A percentile compares a stretch with the other conserved stretches of the same genome.
Conservation (phyloP, 2,113 vertebrate species). For the Neofelis nebulosa region DNA sequence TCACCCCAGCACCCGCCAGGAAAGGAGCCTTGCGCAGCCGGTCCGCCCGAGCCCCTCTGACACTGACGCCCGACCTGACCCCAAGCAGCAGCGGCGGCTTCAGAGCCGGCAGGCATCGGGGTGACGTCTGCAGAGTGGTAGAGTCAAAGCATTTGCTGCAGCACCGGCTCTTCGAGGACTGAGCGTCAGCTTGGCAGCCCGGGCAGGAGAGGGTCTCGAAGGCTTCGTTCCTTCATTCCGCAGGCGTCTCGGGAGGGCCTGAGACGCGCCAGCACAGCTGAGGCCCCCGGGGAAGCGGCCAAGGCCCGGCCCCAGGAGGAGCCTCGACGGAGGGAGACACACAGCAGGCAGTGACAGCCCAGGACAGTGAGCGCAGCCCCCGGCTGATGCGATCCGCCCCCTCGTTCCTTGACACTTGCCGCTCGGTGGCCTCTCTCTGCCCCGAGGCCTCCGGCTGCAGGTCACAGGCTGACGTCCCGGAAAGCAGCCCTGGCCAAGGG, state of each 20-base stretch:
- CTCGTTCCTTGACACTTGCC: background rate
- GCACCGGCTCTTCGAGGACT: background rate
- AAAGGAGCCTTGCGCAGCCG: background rate
- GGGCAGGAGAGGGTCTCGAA: background rate
- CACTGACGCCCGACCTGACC: rapidly evolving
- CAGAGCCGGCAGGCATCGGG: rapidly evolving
- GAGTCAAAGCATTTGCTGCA: background rate
- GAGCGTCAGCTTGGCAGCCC: background rate
- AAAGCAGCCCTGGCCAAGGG: background rate
- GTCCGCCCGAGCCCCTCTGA: rapidly evolving
- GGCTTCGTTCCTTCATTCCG: too few relatives aligned
- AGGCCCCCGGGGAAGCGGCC: background rate
- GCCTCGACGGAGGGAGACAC: background rate
- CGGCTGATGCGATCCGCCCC: background rate
- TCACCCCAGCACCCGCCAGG: background rate
- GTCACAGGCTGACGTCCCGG: background rate
- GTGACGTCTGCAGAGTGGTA: background rate
- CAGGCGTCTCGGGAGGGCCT: rapidly evolving
- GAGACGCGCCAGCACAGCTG: rapidly evolving
- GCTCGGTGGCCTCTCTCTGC: background rate
- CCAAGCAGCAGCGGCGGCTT: background rate
- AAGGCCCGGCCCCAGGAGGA: background rate
- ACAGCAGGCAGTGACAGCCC: background rate
- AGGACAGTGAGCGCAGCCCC: background rate
- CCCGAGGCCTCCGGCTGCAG: background rate